A percentile compares a stretch with the other conserved stretches of the same genome.
These are phyloP conservation scores for Drosophila bifasciata DNA, from an alignment of 1,140 invertebrate genomes.

Conservation along the genomic window DNA sequence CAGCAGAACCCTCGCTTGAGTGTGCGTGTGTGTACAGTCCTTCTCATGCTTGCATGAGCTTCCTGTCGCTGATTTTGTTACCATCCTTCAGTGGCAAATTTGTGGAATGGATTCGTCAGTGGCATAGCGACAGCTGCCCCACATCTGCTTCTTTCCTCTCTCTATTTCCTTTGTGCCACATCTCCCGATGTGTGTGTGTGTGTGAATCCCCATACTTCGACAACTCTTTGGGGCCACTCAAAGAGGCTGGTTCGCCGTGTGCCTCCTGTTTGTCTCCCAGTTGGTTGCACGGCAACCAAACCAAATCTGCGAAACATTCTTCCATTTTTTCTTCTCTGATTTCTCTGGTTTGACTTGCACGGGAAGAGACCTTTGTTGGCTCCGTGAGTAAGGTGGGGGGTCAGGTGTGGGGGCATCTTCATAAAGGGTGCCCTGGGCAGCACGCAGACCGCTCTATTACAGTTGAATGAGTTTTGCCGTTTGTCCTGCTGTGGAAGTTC, in stretches of 20 bases:
- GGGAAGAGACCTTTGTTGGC: conserved; percentile 4
- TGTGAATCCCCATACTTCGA: neutral
- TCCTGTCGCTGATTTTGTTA: conserved; percentile 68
- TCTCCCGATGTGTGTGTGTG: neutral
- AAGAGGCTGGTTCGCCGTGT: conserved; percentile 3
- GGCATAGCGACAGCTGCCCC: conserved; percentile 41
- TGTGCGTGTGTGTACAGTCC: conserved; percentile 13
- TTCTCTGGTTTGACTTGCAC: conserved; percentile 2
- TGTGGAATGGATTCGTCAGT: conserved; percentile 28
- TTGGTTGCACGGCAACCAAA: conserved; percentile 5
- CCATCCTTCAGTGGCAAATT: conserved; percentile 27
- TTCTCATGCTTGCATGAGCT: conserved; percentile 28
- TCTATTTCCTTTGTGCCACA: conserved; percentile 8
- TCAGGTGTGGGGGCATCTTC: conserved; percentile 2
- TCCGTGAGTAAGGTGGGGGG: neutral
- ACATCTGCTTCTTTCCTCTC: conserved; percentile 21
- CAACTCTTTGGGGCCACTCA: conserved; percentile 9
- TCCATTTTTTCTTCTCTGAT: neutral
- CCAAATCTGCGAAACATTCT: neutral
- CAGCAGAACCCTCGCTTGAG: neutral
- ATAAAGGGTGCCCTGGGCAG: conserved; percentile 5
- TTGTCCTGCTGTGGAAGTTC: conserved; percentile 8
- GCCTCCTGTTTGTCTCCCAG: conserved; percentile 1
- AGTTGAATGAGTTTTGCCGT: conserved; percentile 38
- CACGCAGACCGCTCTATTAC: conserved; percentile 23